Conservation (phyloP, 2,888 invertebrate genomes). For the Ormyrus labotus region DNA sequence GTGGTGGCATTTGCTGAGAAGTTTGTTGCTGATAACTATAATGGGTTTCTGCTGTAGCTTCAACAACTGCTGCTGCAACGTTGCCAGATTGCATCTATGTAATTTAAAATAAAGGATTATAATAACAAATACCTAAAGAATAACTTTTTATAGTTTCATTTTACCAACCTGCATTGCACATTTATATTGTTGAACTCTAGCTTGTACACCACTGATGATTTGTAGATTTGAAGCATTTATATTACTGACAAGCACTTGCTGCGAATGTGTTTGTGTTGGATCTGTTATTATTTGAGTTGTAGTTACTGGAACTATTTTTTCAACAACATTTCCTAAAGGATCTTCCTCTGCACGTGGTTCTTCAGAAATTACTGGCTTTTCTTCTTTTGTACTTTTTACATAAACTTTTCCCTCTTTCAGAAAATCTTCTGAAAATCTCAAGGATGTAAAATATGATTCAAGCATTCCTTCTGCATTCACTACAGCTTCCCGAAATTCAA, state of each 20-base stretch:
- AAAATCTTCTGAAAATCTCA: conserved; percentile 80
- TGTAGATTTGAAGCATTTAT: conserved; percentile 75
- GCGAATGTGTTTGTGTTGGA: conserved; percentile 64
- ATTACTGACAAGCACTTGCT: conserved; percentile 72
- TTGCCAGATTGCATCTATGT: conserved; percentile 72
- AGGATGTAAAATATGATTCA: conserved; percentile 81
- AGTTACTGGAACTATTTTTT: conserved; percentile 58
- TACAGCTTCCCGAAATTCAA: conserved; percentile 81
- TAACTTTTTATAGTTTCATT: conserved; percentile 3
- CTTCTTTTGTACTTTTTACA: conserved; percentile 71
- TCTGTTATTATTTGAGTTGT: conserved; percentile 63
- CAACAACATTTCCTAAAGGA: conserved; percentile 65
- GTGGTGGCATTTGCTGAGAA: conserved; percentile 69
- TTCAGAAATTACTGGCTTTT: conserved; percentile 64
- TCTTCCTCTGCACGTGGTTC: conserved; percentile 63
- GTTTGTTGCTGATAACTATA: conserved; percentile 74
- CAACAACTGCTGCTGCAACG: conserved; percentile 74
- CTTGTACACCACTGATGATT: conserved; percentile 74
- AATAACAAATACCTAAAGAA: conserved; percentile 1
- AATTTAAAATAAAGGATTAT: conserved; percentile 30
- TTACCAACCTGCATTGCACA: conserved; percentile 75
- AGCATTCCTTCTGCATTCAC: conserved; percentile 82
- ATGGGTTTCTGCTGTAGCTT: conserved; percentile 74
- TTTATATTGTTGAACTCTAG: conserved; percentile 75
- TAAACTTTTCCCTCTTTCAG: conserved; percentile 80